These are phyloP conservation scores for Cuniculus paca DNA, from an alignment of 2,797 vertebrate species.

Conservation along the genomic window DNA sequence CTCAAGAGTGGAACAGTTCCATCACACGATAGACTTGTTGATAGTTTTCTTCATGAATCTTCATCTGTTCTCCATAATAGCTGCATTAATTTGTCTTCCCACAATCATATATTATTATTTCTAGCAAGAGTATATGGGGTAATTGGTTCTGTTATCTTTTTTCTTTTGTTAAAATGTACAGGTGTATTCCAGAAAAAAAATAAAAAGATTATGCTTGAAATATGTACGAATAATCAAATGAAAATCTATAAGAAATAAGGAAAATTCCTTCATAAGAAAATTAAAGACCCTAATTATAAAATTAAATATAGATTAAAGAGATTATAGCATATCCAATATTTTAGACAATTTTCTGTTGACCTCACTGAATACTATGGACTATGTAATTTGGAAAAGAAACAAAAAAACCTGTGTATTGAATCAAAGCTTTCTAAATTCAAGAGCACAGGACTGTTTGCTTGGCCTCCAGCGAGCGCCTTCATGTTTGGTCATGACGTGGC, in stretches of 20 bases:
- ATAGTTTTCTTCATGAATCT: background rate
- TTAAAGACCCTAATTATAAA: background rate
- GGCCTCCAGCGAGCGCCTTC: too few species aligned
- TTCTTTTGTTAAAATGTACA: background rate
- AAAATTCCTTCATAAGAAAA: background rate
- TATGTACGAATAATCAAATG: background rate
- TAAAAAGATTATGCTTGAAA: background rate
- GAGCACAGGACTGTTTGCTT: background rate
- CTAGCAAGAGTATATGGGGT: background rate
- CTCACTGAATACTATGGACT: background rate
- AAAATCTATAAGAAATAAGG: constrained; percentile 3
- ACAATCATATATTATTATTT: background rate
- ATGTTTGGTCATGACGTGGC: too few species aligned
- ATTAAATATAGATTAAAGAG: background rate
- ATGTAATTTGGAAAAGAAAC: background rate
- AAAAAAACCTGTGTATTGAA: background rate
- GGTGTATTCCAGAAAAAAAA: background rate
- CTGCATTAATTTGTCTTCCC: background rate
- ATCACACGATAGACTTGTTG: background rate
- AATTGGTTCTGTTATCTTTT: background rate
- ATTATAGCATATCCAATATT: background rate
- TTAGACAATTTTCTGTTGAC: background rate
- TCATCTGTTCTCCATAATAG: too few species aligned
- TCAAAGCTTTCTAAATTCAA: background rate
- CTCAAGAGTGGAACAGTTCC: background rate